Percentiles rank a stretch among this genome's conserved stretches.
Conservation (phyloP, 2,113 vertebrate genomes). For the Archilochus colubris region DNA sequence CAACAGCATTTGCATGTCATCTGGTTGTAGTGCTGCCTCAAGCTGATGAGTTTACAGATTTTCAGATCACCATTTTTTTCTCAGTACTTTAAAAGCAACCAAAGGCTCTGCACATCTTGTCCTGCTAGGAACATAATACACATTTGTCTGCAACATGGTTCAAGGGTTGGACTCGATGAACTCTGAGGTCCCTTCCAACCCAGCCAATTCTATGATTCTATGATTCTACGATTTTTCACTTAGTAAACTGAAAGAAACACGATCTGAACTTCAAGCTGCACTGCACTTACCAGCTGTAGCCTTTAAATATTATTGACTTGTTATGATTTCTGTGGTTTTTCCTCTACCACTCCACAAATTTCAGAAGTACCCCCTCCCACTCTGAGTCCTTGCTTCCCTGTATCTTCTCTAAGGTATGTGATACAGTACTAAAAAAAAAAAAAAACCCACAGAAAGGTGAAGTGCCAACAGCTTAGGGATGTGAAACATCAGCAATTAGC, state of each 20-base stretch:
- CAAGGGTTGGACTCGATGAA: too few relatives aligned
- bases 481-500: rapidly evolving
- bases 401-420: background rate
- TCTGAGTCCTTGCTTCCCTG: background rate
- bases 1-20: background rate
- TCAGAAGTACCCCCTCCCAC: background rate
- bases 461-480: background rate
- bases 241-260: background rate
- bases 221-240: background rate
- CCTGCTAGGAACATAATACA: background rate
- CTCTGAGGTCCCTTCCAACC: too few relatives aligned
- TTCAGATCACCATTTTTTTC: background rate
- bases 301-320: background rate
- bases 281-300: background rate
- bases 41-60: background rate
- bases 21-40: background rate
- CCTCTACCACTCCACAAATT: background rate
- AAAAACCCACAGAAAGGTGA: background rate
- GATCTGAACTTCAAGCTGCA: background rate
- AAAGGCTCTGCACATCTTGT: background rate
- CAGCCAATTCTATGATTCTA: too few relatives aligned
- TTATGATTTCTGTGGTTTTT: background rate
- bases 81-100: background rate
- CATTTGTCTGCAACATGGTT: background rate
- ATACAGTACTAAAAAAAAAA: background rate